Evolutionary conservation across 1,140 invertebrate genomes (phyloP), one percentile per base, ranked within the genome.

Genomic region (Platyscapa corneri): DNA sequence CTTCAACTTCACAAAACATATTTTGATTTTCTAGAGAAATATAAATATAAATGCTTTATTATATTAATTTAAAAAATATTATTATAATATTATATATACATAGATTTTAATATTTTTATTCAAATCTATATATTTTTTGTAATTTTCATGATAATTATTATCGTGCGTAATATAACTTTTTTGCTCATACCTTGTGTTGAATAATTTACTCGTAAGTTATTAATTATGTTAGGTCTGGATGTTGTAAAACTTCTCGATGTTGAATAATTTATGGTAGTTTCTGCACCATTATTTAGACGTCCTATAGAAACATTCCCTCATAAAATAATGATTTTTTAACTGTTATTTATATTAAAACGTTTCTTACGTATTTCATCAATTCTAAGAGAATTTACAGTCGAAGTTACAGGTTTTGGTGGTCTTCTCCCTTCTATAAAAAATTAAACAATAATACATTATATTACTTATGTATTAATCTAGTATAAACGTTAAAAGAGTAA

Each of bases 1-100:
- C 94, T 39, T 94, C 93, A 86, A 94, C 92, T 82, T 90, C 89
- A 86, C 94, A 94, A 46, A 56, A 20, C 32, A 39, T 39, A 60
- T 84, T 81, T 42, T 80, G 84, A 65, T 85, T 46, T 27, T 85
- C 84, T 81, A 60, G 3, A 75, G 23, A 74, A n/a, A 70, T 20
- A 20, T n/a, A 74, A 74, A 42, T n/a, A 32, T n/a, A 5, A 46
- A 46, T 12, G 42, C 12, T 46, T 46, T 46, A n/a, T n/a, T n/a
- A n/a, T n/a, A n/a, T n/a, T n/a, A n/a, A n/a, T n/a, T n/a, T n/a
- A n/a, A n/a, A n/a, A n/a, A n/a, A n/a, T n/a, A n/a, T n/a, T n/a
- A n/a, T n/a, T n/a, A n/a, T n/a, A n/a, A n/a, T n/a, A n/a, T n/a
- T n/a, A n/a, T n/a, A 53, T 53, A 18, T 72, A 1, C 3, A 6